phyloP scores from a whole-genome alignment of 2,888 invertebrate species.

The Anticlea derivata region DNA sequence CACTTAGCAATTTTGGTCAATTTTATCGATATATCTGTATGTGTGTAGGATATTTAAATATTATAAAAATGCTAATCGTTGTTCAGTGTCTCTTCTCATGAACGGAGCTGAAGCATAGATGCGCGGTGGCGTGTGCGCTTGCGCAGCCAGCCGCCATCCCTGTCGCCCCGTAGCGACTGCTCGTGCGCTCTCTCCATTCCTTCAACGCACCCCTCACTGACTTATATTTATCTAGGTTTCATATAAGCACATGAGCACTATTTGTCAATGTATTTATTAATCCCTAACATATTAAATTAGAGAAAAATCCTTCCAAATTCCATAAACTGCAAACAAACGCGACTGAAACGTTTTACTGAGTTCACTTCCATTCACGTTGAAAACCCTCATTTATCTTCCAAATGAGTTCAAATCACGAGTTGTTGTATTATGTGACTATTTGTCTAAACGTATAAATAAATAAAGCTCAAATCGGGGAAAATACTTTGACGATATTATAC shows the following conservation, averaged over 20 bases:
- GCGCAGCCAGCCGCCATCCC: conserved; percentile 19
- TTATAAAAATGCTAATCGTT: conserved; percentile 60
- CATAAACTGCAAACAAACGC: conserved; percentile 46
- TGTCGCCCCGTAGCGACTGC: conserved; percentile 28
- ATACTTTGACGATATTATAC: conserved; percentile 62
- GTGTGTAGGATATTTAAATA: conserved; percentile 61
- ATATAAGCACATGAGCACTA: conserved; percentile 62
- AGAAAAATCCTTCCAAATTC: conserved; percentile 27
- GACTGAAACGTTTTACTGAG: conserved; percentile 45
- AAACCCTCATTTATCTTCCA: conserved; percentile 66
- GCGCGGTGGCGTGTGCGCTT: conserved; percentile 15
- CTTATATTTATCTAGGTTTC: conserved; percentile 58
- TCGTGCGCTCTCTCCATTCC: conserved; percentile 47
- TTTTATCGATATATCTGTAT: conserved; percentile 66
- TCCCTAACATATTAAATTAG: conserved; percentile 52
- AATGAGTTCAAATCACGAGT: conserved; percentile 62
- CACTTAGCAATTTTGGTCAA: conserved; percentile 74
- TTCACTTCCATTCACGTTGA: conserved; percentile 44
- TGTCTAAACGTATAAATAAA: conserved; percentile 52
- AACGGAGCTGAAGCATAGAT: conserved; percentile 30
- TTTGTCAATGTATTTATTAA: conserved; percentile 62
- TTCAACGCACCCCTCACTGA: conserved; percentile 58
- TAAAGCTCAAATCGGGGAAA: conserved; percentile 63
- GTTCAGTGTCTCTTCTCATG: conserved; percentile 48
- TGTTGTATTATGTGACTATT: conserved; percentile 51